Conservation (phyloP, 1,140 invertebrate species). For the Cyclina sinensis region DNA sequence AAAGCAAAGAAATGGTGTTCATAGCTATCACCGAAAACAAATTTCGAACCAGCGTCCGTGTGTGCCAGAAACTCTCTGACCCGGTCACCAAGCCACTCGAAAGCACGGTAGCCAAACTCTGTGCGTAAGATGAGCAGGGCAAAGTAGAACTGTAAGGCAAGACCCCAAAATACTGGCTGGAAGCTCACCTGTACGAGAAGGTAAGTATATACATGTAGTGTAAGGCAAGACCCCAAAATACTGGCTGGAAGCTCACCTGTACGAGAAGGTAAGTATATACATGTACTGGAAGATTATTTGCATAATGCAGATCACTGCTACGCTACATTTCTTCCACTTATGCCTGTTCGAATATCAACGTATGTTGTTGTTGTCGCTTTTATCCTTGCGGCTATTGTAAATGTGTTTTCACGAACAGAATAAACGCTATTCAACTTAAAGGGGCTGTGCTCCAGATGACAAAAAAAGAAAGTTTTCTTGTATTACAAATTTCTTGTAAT, state of each 20-base stretch:
- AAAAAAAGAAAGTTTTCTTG: no score
- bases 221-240: slow-evolving; percentile 91
- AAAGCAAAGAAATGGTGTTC: slow-evolving; percentile 83
- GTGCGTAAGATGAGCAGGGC: slow-evolving; percentile 95
- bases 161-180: slow-evolving; percentile 89
- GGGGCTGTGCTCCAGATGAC: no score
- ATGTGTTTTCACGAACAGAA: no score
- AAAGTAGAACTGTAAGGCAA: slow-evolving; percentile 94
- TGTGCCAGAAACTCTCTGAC: slow-evolving; percentile 93
- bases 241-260: slow-evolving; percentile 84
- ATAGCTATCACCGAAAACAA: slow-evolving; percentile 93
- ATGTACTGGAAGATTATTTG: no score
- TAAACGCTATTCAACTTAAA: no score
- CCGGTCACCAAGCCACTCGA: slow-evolving; percentile 92
- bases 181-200: slow-evolving; percentile 80
- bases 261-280: not conserved
- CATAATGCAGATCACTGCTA: no score
- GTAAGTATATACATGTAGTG: no score
- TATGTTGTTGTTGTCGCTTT: no score
- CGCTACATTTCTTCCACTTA: no score
- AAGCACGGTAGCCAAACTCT: slow-evolving; percentile 91
- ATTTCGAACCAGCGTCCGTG: slow-evolving; percentile 92
- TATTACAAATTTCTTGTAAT: no score
- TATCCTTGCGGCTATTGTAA: no score
- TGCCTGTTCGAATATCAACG: no score